Conservation (phyloP, 2,113 vertebrate species). For the Myrmecobius fasciatus region DNA sequence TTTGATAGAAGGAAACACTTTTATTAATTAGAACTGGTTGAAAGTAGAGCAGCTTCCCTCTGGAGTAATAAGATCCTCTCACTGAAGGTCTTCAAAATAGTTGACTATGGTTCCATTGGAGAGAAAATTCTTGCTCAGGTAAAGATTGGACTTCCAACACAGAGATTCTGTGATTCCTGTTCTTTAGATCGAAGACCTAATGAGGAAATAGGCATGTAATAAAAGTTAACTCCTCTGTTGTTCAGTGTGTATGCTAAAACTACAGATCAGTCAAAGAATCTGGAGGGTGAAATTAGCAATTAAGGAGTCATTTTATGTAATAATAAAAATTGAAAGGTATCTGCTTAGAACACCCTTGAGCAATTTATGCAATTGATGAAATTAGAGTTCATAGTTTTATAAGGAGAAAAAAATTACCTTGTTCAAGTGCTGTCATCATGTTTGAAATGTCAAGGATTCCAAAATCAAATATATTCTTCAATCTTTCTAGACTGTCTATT, state of each 20-base stretch:
- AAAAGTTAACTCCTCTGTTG: neutral
- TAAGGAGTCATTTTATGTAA: neutral
- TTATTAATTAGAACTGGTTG: neutral
- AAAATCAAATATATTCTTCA: neutral
- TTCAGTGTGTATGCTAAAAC: neutral
- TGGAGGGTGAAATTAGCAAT: neutral
- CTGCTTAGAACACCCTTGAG: constrained; percentile 20
- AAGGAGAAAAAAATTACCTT: neutral
- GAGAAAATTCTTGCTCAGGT: neutral
- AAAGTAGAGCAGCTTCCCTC: neutral
- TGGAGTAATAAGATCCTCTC: neutral
- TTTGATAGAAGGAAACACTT: neutral
- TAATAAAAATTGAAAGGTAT: constrained; percentile 21
- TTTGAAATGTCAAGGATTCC: neutral
- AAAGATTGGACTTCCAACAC: neutral
- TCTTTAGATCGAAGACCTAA: neutral
- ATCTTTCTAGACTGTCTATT: neutral
- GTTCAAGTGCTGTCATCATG: neutral
- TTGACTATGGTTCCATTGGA: rapidly evolving
- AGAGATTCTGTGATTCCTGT: neutral
- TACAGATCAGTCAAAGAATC: neutral
- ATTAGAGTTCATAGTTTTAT: neutral
- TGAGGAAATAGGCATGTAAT: neutral
- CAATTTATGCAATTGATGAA: neutral
- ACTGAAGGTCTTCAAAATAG: neutral